Evolutionary conservation across 2,113 vertebrate genomes (phyloP).

Genomic region (Piprites chloris): DNA sequence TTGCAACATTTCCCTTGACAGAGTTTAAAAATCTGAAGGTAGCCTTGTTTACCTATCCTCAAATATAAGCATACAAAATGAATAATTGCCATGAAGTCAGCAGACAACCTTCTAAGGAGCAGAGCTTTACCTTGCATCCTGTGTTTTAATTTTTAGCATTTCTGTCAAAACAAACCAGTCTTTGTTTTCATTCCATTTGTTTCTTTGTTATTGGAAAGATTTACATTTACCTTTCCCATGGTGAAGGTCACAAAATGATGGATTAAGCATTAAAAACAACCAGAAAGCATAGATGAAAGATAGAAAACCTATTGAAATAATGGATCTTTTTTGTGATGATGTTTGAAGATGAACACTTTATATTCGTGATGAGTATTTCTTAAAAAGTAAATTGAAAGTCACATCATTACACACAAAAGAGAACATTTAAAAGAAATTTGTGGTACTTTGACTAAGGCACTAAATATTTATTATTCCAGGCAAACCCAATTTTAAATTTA

Average conservation of each 20-base stretch:
- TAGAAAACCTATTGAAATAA: constrained; percentile 2
- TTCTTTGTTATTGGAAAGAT: constrained; percentile 50
- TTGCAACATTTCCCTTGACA: background rate
- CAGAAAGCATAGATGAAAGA: constrained; percentile 26
- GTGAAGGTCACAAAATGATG: constrained; percentile 61
- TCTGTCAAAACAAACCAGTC: constrained; percentile 9
- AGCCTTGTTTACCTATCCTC: background rate
- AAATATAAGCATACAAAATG: background rate
- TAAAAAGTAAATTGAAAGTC: constrained; percentile 41
- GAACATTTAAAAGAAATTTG: constrained; percentile 4
- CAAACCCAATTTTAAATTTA: background rate
- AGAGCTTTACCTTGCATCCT: background rate
- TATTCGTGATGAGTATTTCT: background rate
- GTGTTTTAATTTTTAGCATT: background rate
- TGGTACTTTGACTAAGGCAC: background rate
- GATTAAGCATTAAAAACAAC: constrained; percentile 57
- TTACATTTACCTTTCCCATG: constrained; percentile 62
- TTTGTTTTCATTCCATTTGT: constrained; percentile 58
- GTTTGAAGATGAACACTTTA: background rate
- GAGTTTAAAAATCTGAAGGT: background rate
- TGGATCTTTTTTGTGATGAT: background rate
- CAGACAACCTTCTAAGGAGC: background rate
- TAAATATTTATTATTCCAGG: background rate
- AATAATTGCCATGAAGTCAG: background rate
- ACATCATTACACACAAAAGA: background rate